Percentiles rank a stretch among this genome's conserved stretches.
phyloP scores from a whole-genome alignment of 1,140 invertebrate species.

The Anastrepha ludens region DNA sequence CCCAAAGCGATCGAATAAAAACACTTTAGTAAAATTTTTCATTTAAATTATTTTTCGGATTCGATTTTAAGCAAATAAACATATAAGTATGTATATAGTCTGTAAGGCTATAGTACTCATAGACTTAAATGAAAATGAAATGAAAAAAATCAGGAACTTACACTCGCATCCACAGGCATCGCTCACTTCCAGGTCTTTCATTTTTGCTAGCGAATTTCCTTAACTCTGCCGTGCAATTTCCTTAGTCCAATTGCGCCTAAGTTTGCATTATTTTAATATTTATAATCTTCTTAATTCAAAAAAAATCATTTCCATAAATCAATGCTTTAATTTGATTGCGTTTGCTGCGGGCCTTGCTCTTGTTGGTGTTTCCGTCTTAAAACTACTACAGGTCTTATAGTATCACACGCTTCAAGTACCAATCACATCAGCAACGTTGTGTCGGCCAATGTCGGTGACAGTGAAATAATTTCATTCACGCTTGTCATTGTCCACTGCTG shows the following conservation, averaged over 20 bases:
- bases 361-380: background rate
- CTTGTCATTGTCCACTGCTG: background rate
- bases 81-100: no score
- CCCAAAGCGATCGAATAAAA: no score
- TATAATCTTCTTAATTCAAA: conserved; percentile 3
- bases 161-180: no score
- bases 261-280: conserved; percentile 6
- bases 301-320: conserved; percentile 30
- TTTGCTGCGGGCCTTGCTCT: background rate
- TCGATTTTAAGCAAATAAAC: no score
- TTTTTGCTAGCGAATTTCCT: no score
- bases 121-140: no score
- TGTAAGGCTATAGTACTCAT: no score
- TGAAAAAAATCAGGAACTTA: no score
- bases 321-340: conserved; percentile 9
- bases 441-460: conserved; percentile 30
- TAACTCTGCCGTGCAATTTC: no score
- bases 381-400: background rate
- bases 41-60: no score
- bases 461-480: conserved; percentile 43
- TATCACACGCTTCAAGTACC: background rate
- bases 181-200: no score
- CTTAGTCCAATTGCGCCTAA: background rate
- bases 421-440: background rate
- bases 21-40: no score